A percentile compares a stretch with the other conserved stretches of the same genome.
These are phyloP conservation scores for Eucidaris tribuloides DNA, from an alignment of 35 echinoderm and acorn worm species.

Conservation along the genomic window DNA sequence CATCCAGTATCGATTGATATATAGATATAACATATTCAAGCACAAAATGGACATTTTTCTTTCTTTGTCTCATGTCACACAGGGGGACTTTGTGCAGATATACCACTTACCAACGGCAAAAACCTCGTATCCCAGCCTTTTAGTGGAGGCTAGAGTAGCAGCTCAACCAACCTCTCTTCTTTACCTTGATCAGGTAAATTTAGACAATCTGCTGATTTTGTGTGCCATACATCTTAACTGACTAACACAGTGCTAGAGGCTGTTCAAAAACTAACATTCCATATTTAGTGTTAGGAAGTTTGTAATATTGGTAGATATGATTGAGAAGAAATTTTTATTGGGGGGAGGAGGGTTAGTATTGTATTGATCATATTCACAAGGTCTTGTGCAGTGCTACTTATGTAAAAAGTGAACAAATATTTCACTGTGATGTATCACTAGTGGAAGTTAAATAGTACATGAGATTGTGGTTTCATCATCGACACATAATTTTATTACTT, in stretches of 20 bases:
- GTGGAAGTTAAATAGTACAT: no score
- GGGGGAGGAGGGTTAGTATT: no score
- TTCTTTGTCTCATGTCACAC: background rate
- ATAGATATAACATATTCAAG: no score
- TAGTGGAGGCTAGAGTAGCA: background rate
- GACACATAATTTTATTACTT: no score
- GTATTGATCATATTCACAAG: no score
- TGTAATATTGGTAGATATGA: background rate
- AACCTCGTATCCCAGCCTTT: background rate
- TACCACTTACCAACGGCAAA: background rate
- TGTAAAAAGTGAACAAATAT: no score
- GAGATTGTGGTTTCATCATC: no score
- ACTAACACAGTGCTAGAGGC: background rate
- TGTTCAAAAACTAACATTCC: background rate
- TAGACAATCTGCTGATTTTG: background rate
- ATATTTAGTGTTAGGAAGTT: background rate
- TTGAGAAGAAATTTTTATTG: background rate
- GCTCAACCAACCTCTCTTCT: slow-evolving; percentile 5
- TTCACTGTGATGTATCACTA: no score
- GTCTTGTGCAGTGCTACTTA: no score
- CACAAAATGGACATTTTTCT: background rate
- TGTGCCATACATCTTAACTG: background rate
- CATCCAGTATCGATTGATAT: no score
- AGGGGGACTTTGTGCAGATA: slow-evolving; percentile 25
- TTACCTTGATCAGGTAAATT: background rate